Base-by-base conservation (phyloP, 2,797 vertebrate species). In the Notolabrus celidotus region DNA sequence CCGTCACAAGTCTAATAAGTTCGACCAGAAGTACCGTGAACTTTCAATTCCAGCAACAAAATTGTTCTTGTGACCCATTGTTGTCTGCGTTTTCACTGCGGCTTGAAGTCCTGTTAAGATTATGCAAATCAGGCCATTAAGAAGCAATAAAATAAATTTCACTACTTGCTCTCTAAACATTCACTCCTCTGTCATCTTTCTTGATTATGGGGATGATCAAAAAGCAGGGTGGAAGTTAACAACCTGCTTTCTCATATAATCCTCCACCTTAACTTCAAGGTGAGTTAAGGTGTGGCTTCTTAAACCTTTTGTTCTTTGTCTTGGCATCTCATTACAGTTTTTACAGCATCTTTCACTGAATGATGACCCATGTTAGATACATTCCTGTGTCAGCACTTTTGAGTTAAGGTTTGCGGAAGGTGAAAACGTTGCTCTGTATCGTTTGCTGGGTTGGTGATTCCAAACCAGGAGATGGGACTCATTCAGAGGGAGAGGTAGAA, bases 151-250 rank as follows among this genome's bases (percentile, higher is more conserved):
- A n/a, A n/a, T n/a, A n/a, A n/a, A n/a, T n/a, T n/a, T n/a, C n/a
- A n/a, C n/a, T n/a, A 27, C 3, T 7, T 31, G 29, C 29, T 31
- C 4, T 31, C 29, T 7, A 31, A 3, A 12, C 36, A 36, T 36
- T 11, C 11, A 36, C 11, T 36, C 34, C 34, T 14, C 34, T 41
- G 7, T 41, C 25, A 16, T 49, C 17, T 36, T 10, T 36, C 3
- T 23, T 16, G 20, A 3, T 39, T 52, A 11, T 65, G 4, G 38
- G 29, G 54, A 27, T 22, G 36, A 17, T 25, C 60, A n/a, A 56
- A 39, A 69, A 56, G 52, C 31, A 14, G 3, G 14, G 10, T 61
- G 27, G 23, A 17, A 15, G 25, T 69, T 52, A 56, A 25, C 64
- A 70, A 22, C 14, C 36, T 38, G 36, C 12, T 16, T 10, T 10